These are phyloP conservation scores for Ormyrus nitidulus DNA, from an alignment of 2,888 invertebrate genomes.

Conservation along the genomic window DNA sequence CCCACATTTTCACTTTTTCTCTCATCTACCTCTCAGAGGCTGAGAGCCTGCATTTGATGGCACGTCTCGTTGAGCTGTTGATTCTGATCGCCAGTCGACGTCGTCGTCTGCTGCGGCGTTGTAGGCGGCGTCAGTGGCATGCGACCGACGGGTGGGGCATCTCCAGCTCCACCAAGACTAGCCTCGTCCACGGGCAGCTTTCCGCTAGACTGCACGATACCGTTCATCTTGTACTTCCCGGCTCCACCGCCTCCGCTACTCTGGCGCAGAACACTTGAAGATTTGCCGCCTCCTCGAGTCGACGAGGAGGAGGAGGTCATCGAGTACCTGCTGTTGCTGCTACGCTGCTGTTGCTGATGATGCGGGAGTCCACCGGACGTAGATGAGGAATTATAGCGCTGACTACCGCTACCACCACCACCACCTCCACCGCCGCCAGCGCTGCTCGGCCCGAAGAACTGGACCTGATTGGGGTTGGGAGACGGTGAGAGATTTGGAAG, in stretches of 20 bases:
- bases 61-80: slow-evolving; percentile 70
- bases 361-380: slow-evolving; percentile 57
- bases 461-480: slow-evolving; percentile 70
- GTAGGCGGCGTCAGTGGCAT: slow-evolving; percentile 71
- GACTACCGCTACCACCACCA: slow-evolving; percentile 57
- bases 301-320: slow-evolving; percentile 57
- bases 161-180: slow-evolving; percentile 69
- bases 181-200: slow-evolving; percentile 64
- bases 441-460: slow-evolving; percentile 63
- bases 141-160: slow-evolving; percentile 65
- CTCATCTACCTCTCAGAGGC: slow-evolving; percentile 61
- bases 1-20: no score
- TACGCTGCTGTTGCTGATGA: slow-evolving; percentile 59
- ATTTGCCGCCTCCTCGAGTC: slow-evolving; percentile 52
- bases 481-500: slow-evolving; percentile 70
- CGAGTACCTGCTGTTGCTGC: slow-evolving; percentile 62
- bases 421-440: slow-evolving; percentile 50
- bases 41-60: slow-evolving; percentile 73
- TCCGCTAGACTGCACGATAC: slow-evolving; percentile 62
- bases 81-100: slow-evolving; percentile 61
- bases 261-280: slow-evolving; percentile 54
- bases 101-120: slow-evolving; percentile 64
- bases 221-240: slow-evolving; percentile 69
- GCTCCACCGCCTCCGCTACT: slow-evolving; percentile 23
- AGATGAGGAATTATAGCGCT: slow-evolving; percentile 62